Base-by-base conservation (phyloP, 30 jellyfish, hydroid and myxozoan genomes). In the Mastigias papua region DNA sequence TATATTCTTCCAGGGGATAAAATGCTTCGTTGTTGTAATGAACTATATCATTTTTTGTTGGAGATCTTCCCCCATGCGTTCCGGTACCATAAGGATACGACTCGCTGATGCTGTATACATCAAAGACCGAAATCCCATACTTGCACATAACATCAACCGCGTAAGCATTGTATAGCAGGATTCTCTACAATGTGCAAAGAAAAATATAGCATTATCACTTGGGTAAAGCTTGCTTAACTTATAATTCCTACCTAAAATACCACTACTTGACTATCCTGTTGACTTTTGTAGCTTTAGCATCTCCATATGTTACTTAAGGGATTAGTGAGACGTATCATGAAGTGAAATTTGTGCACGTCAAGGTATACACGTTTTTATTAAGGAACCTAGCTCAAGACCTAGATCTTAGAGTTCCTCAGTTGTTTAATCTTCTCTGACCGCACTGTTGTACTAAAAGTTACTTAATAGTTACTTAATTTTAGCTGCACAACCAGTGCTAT, bases 11-110 rank as follows among this genome's bases (percentile, higher is more conserved):
- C 0, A 83, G 26, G 2, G 97, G 97, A 64, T 90, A 90, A 31
- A 90, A 90, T 3, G 92, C 97, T 67, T 83, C 94, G 48, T 90
- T 83, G 90, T 83, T 82, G 69, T 90, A 90, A 83, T 90, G 97
- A 25, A 90, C 97, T 20, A 90, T 83, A 72, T 90, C 97, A 35
- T 90, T 90, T 74, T 62, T 83, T 1, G 72, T 78, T 13, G 86
- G 86, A 7, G 66, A 27, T 57, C 81, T 68, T 21, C 95, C 91
- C 0, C 95, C 83, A 31, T 90, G 97, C 11, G 97, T 90, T 48
- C 97, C 97, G 0, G 97, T 83, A 0, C 97, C 97, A 79, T 33
- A 60, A 20, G 97, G 94, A 67, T 90, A 90, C 33, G 97, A 71
- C 10, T 69, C 92, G 49, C 97, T 90, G 80, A 90, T 83, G 32